Evolutionary conservation across 2,888 invertebrate species (phyloP).

Genomic region (Listrodromus nycthemerus): DNA sequence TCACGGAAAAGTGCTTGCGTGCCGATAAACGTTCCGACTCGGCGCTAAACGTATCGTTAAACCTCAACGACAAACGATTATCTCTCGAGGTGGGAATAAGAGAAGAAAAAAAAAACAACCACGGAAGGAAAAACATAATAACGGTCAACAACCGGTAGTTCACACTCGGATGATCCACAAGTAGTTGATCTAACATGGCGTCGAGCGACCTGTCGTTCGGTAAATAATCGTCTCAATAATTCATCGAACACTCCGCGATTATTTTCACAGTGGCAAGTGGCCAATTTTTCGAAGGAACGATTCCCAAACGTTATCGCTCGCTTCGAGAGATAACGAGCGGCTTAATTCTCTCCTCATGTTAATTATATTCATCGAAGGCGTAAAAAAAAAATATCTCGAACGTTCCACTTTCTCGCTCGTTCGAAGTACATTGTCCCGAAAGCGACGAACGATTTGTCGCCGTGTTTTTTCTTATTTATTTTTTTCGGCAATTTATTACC

Average conservation of each 20-base stretch:
- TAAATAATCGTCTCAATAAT: constrained; percentile 76
- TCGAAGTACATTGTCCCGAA: constrained; percentile 1
- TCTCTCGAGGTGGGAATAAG: not conserved
- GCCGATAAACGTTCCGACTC: not conserved
- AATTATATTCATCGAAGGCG: not conserved
- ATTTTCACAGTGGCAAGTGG: constrained; percentile 10
- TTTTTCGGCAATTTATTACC: not conserved
- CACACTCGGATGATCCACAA: constrained; percentile 78
- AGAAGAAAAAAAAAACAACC: constrained; percentile 20
- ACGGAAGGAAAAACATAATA: not conserved
- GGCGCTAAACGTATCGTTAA: constrained; percentile 2
- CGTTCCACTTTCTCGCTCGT: constrained; percentile 13
- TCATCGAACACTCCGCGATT: constrained; percentile 20
- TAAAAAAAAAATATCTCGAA: constrained; percentile 22
- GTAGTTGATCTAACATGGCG: constrained; percentile 82
- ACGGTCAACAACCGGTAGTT: constrained; percentile 62
- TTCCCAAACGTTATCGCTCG: not conserved
- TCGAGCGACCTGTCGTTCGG: constrained; percentile 84
- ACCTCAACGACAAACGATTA: not conserved
- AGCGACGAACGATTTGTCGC: not conserved
- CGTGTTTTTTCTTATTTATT: not conserved
- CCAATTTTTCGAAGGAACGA: not conserved
- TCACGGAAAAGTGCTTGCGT: constrained; percentile 2
- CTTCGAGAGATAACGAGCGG: constrained; percentile 8
- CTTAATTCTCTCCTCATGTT: not conserved